Evolutionary conservation across 2,888 invertebrate genomes (phyloP).

Genomic region (Brachypterus glaber): DNA sequence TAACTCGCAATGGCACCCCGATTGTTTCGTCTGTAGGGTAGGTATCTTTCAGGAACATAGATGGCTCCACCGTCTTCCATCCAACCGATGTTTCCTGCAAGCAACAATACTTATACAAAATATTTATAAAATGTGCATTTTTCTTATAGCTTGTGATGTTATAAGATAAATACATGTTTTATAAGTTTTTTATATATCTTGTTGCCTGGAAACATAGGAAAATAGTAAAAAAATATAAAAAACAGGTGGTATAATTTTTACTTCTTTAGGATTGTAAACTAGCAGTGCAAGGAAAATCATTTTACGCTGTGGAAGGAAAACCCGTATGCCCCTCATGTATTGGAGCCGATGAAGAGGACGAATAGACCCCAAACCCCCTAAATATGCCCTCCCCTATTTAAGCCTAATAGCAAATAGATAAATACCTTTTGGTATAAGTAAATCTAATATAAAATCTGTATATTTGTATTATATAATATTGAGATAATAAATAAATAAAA

Average conservation of each 20-base stretch:
- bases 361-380: slow-evolving; percentile 39
- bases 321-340: slow-evolving; percentile 92
- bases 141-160: no score
- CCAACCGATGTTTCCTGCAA: no score
- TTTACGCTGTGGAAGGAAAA: slow-evolving; percentile 95
- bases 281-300: slow-evolving; percentile 87
- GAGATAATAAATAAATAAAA: slow-evolving; percentile 37
- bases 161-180: no score
- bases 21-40: slow-evolving; percentile 98
- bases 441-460: slow-evolving; percentile 33
- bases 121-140: no score
- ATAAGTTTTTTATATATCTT: no score
- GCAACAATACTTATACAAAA: no score
- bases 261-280: slow-evolving; percentile 79
- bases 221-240: no score
- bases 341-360: slow-evolving; percentile 75
- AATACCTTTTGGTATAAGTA: slow-evolving; percentile 17
- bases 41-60: slow-evolving; percentile 38
- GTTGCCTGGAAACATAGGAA: no score
- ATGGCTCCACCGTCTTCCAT: not conserved
- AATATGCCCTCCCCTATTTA: slow-evolving; percentile 36
- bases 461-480: slow-evolving; percentile 45
- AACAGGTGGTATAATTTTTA: no score
- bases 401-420: slow-evolving; percentile 14
- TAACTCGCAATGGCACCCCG: slow-evolving; percentile 96